These are phyloP conservation scores for Globicephala melas DNA, from an alignment of 2,113 vertebrate genomes.

Conservation along the genomic window DNA sequence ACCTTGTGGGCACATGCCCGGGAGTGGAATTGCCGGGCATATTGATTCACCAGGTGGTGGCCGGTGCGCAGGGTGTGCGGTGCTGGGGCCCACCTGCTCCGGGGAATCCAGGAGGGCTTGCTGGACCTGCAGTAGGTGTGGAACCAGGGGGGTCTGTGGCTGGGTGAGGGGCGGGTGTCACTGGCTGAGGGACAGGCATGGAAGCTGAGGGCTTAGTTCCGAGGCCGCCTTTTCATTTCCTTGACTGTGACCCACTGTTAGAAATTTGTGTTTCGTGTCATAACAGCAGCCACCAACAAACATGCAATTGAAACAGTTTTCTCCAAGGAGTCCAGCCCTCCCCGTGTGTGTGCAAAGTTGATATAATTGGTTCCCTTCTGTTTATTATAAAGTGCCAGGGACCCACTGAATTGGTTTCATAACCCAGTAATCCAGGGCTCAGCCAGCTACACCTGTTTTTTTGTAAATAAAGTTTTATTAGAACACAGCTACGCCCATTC, in stretches of 20 bases:
- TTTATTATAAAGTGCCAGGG: not conserved
- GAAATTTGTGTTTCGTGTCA: not conserved
- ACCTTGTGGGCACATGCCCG: fast-evolving
- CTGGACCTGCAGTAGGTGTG: not conserved
- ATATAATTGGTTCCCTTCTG: not conserved
- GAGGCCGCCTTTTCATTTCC: not conserved
- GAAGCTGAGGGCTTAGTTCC: not conserved
- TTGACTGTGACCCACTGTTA: not conserved
- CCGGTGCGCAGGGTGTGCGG: not conserved
- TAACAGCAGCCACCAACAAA: not conserved
- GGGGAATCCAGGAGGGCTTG: not conserved
- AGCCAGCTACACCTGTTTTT: not conserved
- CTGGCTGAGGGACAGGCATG: not conserved
- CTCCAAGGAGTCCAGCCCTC: not conserved
- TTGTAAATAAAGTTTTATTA: not conserved
- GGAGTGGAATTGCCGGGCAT: no score
- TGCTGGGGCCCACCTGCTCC: not conserved
- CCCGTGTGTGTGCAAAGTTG: no score
- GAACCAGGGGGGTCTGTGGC: not conserved
- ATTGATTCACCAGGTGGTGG: not conserved
- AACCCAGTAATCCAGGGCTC: not conserved
- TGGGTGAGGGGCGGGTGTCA: not conserved
- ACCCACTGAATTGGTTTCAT: not conserved
- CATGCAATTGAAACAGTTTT: not conserved
- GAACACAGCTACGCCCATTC: not conserved